Conservation (phyloP, 2,888 invertebrate genomes). For the Cephus rjabovi region DNA sequence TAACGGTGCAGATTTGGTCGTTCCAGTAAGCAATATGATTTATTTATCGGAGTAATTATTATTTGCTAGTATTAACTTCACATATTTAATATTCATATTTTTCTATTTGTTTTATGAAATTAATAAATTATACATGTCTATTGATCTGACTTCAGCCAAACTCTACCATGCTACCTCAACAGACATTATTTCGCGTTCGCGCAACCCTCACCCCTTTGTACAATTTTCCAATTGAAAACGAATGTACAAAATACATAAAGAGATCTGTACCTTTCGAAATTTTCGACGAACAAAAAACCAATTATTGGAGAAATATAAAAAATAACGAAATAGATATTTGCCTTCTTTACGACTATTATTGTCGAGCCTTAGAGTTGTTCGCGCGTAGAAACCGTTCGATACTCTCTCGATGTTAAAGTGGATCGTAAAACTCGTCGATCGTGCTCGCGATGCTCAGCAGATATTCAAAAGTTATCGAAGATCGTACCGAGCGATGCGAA, state of each 20-base stretch:
- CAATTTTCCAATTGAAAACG: neutral
- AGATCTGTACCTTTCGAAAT: neutral
- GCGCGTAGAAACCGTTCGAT: constrained; percentile 1
- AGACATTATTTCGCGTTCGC: too few species aligned
- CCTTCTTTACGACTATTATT: neutral
- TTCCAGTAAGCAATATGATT: too few species aligned
- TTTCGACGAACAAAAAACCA: neutral
- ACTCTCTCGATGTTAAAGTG: constrained; percentile 25
- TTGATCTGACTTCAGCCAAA: too few species aligned
- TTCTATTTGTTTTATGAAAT: too few species aligned
- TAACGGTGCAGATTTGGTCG: too few species aligned
- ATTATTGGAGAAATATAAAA: neutral
- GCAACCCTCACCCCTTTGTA: too few species aligned
- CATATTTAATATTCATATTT: too few species aligned
- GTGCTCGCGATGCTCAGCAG: neutral
- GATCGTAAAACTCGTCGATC: constrained; percentile 37
- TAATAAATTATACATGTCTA: too few species aligned
- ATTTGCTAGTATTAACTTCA: too few species aligned
- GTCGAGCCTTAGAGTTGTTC: constrained; percentile 12
- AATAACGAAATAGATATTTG: neutral
- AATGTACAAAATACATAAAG: neutral
- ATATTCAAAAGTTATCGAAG: neutral
- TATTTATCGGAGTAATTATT: too few species aligned
- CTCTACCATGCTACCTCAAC: too few species aligned
- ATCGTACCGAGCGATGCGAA: neutral